Conservation (phyloP, 2,113 vertebrate species). For the Neodontobutis hainanensis region DNA sequence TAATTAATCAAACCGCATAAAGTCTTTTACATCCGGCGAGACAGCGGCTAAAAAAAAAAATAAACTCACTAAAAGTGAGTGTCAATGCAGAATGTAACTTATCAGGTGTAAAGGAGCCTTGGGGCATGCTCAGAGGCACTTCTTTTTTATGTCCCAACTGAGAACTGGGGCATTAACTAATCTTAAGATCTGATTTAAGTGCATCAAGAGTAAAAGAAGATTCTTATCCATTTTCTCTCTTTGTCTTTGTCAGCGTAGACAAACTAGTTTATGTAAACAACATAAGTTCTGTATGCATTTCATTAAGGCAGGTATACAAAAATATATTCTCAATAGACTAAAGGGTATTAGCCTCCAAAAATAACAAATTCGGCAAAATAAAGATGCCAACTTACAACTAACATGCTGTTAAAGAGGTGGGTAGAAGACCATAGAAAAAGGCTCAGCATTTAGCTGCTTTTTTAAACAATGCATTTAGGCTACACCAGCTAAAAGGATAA, state of each 20-base stretch:
- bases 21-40: not conserved
- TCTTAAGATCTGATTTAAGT: constrained; percentile 53
- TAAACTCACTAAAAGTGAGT: not conserved
- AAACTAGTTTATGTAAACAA: not conserved
- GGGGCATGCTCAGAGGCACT: not conserved
- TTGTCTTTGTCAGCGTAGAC: constrained; percentile 1
- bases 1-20: constrained; percentile 38
- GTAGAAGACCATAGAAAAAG: too few species aligned
- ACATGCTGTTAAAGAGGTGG: too few species aligned
- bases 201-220: constrained; percentile 46
- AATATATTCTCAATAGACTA: too few species aligned
- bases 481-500: too few species aligned
- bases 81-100: constrained; percentile 32
- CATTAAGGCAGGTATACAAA: too few species aligned
- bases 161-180: constrained; percentile 46
- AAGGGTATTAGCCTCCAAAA: too few species aligned
- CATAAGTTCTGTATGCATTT: not conserved
- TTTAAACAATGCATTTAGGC: too few species aligned
- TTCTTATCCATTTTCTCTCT: constrained; percentile 50
- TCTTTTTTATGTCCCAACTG: constrained; percentile 17
- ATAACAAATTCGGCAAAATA: too few species aligned
- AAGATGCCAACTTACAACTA: too few species aligned
- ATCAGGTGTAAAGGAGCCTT: constrained; percentile 39
- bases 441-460: too few species aligned
- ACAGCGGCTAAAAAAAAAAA: not conserved